A percentile compares a stretch with the other conserved stretches of the same genome.
Evolutionary conservation across 2,113 vertebrate genomes (phyloP).

Genomic region (Bolborhynchus lineola): DNA sequence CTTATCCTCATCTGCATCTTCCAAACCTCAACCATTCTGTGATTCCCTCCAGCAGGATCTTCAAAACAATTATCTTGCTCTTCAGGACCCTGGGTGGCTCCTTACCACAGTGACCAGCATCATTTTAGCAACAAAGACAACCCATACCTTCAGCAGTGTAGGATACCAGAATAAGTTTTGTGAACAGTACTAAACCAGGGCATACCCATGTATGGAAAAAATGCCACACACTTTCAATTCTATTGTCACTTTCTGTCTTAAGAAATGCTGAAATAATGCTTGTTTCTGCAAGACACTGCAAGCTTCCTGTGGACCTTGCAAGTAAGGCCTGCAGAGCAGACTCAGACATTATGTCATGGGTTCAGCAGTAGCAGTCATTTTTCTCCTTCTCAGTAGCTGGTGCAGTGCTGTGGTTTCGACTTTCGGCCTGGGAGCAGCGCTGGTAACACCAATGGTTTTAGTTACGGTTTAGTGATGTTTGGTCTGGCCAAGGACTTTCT

Average conservation of each 20-base stretch:
- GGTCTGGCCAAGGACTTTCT: no score
- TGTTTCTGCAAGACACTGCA: not conserved
- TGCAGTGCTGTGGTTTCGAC: no score
- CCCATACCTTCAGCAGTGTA: accelerated
- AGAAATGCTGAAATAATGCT: not conserved
- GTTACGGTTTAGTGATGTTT: no score
- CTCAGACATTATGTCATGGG: not conserved
- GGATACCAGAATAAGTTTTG: not conserved
- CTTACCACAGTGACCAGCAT: not conserved
- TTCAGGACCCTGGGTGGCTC: not conserved
- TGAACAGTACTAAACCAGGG: not conserved
- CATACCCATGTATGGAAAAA: accelerated
- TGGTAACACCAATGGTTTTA: no score
- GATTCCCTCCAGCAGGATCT: not conserved
- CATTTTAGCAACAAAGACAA: not conserved
- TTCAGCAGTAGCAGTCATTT: no score
- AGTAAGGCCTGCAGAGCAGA: not conserved
- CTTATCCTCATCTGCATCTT: not conserved
- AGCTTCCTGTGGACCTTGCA: not conserved
- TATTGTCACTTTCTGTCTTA: accelerated
- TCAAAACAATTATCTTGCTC: not conserved
- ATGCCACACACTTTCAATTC: not conserved
- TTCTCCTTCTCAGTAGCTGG: no score
- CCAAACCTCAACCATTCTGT: not conserved
- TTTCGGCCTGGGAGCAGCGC: no score